Conservation (phyloP, 64 coral and sea anemone species). For the Montipora efflorescens region DNA sequence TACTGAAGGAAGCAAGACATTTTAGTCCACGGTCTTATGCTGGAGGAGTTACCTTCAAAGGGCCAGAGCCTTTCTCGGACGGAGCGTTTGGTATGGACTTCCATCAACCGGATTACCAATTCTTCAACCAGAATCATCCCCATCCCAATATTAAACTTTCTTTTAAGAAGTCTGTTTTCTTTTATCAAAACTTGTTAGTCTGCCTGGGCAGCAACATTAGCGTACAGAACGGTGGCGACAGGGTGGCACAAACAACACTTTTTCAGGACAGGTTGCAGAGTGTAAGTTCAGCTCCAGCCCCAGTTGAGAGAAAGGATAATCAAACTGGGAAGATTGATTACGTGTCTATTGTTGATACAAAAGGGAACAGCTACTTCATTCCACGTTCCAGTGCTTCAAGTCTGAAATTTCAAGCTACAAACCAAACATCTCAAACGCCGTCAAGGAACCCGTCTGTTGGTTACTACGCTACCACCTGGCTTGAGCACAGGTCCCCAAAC, state of each 20-base stretch:
- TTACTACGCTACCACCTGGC: constrained; percentile 52
- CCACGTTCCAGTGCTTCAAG: not conserved
- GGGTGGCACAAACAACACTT: constrained; percentile 52
- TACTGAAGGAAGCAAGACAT: constrained; percentile 13
- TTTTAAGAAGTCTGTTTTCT: constrained; percentile 24
- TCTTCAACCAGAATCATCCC: no score
- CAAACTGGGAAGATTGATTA: not conserved
- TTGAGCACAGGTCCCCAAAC: constrained; percentile 11
- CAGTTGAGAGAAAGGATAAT: not conserved
- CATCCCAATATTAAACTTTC: not conserved
- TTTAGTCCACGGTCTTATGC: constrained; percentile 1
- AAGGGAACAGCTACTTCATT: constrained; percentile 64
- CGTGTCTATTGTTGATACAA: not conserved
- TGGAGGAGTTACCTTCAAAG: constrained; percentile 32
- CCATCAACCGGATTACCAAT: not conserved
- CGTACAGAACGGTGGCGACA: not conserved
- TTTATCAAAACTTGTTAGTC: not conserved
- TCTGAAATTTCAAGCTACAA: constrained; percentile 35
- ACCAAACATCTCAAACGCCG: constrained; percentile 48
- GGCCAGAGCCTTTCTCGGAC: not conserved
- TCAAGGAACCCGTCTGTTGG: not conserved
- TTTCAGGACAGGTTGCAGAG: constrained; percentile 65
- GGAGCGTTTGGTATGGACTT: constrained; percentile 70
- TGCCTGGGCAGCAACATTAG: not conserved
- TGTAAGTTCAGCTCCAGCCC: not conserved